Evolutionary conservation across 1,140 invertebrate species (phyloP), one percentile per base, ranked within the genome.

Genomic region (Armadillidium nasatum): DNA sequence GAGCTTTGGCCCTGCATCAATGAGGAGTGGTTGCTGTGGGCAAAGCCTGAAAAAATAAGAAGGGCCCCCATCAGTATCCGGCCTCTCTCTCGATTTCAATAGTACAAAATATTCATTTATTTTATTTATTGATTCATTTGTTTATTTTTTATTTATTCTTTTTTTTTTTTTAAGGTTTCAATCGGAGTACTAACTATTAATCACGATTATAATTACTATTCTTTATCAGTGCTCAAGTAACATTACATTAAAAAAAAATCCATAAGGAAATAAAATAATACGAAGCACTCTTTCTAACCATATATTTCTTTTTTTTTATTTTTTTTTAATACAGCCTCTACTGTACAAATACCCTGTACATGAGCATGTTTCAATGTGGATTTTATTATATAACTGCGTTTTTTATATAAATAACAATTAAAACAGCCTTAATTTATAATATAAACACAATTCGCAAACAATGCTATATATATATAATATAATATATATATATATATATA

Each of bases 321-420:
- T n/a, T n/a, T n/a, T 77, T 76, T 73, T 79, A 73, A 72, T 79
- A 78, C 75, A 76, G 50, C 75, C 73, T 74, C 79, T 80, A 80
- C 75, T 78, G 76, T 80, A 80, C 79, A 80, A 80, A 80, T 80
- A 80, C 79, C 79, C 79, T 80, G 79, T 80, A 80, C 79, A 80
- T 76, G 78, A 75, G 74, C 74, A 74, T 75, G 69, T 79, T 71
- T 79, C 71, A 79, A 72, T 79, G 73, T 78, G 77, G 72, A 74
- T 72, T 78, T 72, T 78, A 78, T 70, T 72, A 67, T 72, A 70
- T 78, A 68, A 44, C 68, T 45, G 7, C n/a, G 44, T 75, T 75
- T 33, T 33, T 3, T 33, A 33, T 33, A 33, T 33, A 33, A 33
- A 33, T 33, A 33, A 33, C 33, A 33, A 33, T 33, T 33, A 33